Conservation (phyloP, 2,888 invertebrate species). For the Cepaea hortensis region DNA sequence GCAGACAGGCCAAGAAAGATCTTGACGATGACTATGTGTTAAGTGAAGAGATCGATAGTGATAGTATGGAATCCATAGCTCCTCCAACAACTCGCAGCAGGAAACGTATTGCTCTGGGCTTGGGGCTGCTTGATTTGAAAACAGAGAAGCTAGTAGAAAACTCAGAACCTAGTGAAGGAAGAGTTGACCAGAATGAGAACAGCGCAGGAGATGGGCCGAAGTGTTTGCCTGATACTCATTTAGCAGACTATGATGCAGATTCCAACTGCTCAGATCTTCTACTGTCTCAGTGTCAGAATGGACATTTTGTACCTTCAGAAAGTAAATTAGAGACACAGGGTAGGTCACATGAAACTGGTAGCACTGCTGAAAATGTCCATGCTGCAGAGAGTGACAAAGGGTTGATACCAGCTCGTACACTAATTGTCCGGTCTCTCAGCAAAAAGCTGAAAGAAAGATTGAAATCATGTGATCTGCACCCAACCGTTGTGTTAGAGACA, state of each 20-base stretch:
- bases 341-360: not conserved
- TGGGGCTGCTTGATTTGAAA: not conserved
- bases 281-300: constrained; percentile 18
- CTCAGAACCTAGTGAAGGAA: not conserved
- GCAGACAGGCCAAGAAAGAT: not conserved
- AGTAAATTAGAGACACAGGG: not conserved
- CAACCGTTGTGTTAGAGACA: constrained; percentile 26
- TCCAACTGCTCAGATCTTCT: constrained; percentile 24
- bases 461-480: constrained; percentile 37
- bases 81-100: constrained; percentile 39
- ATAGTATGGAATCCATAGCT: not conserved
- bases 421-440: constrained; percentile 27
- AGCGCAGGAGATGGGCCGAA: not conserved
- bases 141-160: not conserved
- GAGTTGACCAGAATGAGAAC: not conserved
- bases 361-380: not conserved
- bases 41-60: constrained; percentile 43
- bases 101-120: not conserved
- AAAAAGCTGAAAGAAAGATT: constrained; percentile 28
- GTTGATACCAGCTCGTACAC: not conserved
- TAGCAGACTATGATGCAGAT: constrained; percentile 25
- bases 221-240: not conserved
- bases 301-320: constrained; percentile 8
- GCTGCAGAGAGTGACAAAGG: not conserved
- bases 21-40: constrained; percentile 43